A percentile compares a stretch with the other conserved stretches of the same genome.
phyloP scores from a whole-genome alignment of 2,113 vertebrate species.

The Brachyhypopomus gauderio region DNA sequence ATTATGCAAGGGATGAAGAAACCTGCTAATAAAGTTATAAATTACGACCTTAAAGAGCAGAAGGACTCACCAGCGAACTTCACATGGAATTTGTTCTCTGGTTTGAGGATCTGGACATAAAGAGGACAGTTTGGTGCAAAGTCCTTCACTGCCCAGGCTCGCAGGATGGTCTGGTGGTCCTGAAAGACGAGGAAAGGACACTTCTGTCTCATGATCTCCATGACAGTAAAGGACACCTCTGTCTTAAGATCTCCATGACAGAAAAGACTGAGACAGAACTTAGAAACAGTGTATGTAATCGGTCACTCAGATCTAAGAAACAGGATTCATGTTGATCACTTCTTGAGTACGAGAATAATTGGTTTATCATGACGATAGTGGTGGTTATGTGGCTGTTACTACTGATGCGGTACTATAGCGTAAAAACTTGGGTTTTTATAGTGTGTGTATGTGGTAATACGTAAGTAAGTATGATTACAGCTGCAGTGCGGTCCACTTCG shows the following conservation, averaged over 20 bases:
- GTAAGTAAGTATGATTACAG: conserved; percentile 74
- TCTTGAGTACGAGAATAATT: not conserved
- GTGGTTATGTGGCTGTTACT: too few species aligned
- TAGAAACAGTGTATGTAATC: too few species aligned
- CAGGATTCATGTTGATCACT: not conserved
- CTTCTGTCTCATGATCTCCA: not conserved
- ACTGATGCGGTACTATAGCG: too few species aligned
- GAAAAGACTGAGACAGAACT: too few species aligned
- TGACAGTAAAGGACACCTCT: not conserved
- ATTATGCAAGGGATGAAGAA: not conserved
- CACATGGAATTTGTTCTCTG: conserved; percentile 98
- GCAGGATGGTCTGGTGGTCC: conserved; percentile 98
- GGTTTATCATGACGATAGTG: not conserved
- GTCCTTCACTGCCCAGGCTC: conserved; percentile 98
- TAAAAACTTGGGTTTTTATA: not conserved
- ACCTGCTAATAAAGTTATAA: too few species aligned
- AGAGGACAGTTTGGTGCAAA: conserved; percentile 97
- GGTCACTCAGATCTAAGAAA: not conserved
- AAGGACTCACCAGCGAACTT: conserved; percentile 92
- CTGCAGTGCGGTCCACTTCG: conserved; percentile 94
- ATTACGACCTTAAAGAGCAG: not conserved
- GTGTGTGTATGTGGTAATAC: conserved; percentile 4
- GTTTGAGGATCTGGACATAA: conserved; percentile 97
- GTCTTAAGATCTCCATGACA: not conserved
- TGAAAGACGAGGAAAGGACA: conserved; percentile 41